phyloP scores from a whole-genome alignment of 2,888 invertebrate species.

The Tipula confusa region DNA sequence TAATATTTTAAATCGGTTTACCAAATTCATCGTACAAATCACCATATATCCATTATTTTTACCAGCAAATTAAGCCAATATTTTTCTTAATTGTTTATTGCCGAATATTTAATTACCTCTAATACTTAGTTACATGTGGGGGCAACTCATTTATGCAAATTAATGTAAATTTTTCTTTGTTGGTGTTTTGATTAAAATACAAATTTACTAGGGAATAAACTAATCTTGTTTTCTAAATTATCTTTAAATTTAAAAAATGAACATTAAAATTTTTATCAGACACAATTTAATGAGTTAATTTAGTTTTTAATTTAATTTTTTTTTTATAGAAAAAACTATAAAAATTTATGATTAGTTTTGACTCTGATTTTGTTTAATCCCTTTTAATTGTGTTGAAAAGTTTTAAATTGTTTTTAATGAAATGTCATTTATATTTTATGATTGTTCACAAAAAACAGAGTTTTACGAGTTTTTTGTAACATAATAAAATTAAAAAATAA shows the following conservation, averaged over 20 bases:
- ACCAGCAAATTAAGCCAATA: background rate
- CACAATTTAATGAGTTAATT: background rate
- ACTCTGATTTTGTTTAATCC: background rate
- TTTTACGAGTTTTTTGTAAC: background rate
- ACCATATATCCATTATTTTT: too few relatives aligned
- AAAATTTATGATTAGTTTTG: background rate
- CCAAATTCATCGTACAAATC: too few relatives aligned
- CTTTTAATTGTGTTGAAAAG: background rate
- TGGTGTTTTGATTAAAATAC: background rate
- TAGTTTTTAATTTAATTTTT: background rate
- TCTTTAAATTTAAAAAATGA: background rate
- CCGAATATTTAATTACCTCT: background rate
- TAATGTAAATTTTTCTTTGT: background rate
- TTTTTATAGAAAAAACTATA: background rate
- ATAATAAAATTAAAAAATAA: background rate
- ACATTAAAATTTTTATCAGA: background rate
- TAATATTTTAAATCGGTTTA: too few relatives aligned
- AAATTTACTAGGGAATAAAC: background rate
- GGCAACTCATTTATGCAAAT: background rate
- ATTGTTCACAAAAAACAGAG: background rate
- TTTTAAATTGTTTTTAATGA: conserved; percentile 9
- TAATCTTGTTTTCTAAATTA: background rate
- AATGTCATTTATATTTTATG: conserved; percentile 20
- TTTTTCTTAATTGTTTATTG: background rate
- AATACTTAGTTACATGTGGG: background rate